These are phyloP conservation scores for Uromys caudimaculatus DNA, from an alignment of 2,797 vertebrate species.

Conservation along the genomic window DNA sequence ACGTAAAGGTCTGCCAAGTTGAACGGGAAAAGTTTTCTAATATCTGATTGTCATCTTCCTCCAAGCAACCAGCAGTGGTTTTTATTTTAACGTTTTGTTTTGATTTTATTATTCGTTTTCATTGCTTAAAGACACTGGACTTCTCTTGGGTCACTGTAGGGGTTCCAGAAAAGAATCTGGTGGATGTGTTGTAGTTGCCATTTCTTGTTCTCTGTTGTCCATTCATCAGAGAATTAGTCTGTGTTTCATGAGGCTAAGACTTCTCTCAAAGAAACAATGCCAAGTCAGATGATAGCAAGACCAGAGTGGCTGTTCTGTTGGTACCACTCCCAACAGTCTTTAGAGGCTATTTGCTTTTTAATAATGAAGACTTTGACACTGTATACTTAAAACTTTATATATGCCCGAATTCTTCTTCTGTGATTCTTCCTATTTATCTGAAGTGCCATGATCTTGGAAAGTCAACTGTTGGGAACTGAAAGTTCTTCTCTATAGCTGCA, in stretches of 20 bases:
- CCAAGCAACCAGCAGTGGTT: not conserved
- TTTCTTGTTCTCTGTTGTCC: not conserved
- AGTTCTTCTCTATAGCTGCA: conserved; percentile 13
- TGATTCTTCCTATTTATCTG: not conserved
- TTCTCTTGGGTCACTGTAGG: not conserved
- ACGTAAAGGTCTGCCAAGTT: not conserved
- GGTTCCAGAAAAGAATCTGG: not conserved
- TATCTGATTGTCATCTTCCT: conserved; percentile 49
- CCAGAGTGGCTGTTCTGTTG: not conserved
- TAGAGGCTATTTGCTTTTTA: not conserved
- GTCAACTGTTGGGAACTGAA: not conserved
- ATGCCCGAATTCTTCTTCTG: not conserved
- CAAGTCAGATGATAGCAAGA: not conserved
- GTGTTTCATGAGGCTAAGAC: not conserved
- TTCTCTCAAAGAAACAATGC: not conserved
- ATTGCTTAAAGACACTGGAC: conserved; percentile 8
- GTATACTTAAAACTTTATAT: not conserved
- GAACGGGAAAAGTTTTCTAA: not conserved
- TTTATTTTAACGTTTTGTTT: conserved; percentile 14
- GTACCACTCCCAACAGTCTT: not conserved
- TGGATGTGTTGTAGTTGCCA: not conserved
- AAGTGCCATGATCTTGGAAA: not conserved
- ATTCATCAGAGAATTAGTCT: not conserved
- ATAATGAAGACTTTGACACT: not conserved
- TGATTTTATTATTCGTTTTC: not conserved